These are phyloP conservation scores for Leptinotarsa haldemani DNA, from an alignment of 2,888 invertebrate genomes.

Conservation along the genomic window DNA sequence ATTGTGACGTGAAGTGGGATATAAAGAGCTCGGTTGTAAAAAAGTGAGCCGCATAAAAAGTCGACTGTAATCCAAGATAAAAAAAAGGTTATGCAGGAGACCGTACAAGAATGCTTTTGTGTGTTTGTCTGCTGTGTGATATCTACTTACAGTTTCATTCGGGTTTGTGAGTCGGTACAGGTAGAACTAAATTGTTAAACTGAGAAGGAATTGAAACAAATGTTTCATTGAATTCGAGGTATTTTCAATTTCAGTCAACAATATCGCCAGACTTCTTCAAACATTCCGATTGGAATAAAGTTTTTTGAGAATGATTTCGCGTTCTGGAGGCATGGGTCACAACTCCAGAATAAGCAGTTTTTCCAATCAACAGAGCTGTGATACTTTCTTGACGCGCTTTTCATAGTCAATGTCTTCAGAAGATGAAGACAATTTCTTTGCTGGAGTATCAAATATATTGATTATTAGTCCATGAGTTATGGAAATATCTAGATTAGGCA, in stretches of 20 bases:
- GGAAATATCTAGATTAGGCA: too few relatives aligned
- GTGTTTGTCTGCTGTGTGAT: conserved; percentile 37
- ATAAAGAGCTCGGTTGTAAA: conserved; percentile 44
- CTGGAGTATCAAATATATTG: too few relatives aligned
- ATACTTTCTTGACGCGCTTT: too few relatives aligned
- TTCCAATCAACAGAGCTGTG: too few relatives aligned
- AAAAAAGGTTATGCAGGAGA: conserved; percentile 48
- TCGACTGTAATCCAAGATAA: conserved; percentile 52
- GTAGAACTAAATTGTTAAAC: conserved; percentile 24
- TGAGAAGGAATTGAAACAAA: background rate
- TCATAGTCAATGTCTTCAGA: too few relatives aligned
- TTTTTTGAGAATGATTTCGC: too few relatives aligned
- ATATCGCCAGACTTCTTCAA: background rate
- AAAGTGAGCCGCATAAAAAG: conserved; percentile 48
- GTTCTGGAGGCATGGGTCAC: too few relatives aligned
- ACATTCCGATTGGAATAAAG: too few relatives aligned
- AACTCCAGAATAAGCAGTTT: too few relatives aligned
- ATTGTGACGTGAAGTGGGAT: conserved; percentile 41
- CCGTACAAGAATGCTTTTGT: conserved; percentile 51
- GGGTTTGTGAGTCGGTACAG: conserved; percentile 12
- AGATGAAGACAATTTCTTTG: too few relatives aligned
- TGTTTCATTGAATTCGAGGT: background rate
- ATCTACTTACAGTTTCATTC: conserved; percentile 28
- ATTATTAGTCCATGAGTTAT: too few relatives aligned
- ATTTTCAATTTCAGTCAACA: background rate